A percentile compares a stretch with the other conserved stretches of the same genome.
phyloP scores from a whole-genome alignment of 2,797 vertebrate genomes.

The Dendrocincla tyrannina region DNA sequence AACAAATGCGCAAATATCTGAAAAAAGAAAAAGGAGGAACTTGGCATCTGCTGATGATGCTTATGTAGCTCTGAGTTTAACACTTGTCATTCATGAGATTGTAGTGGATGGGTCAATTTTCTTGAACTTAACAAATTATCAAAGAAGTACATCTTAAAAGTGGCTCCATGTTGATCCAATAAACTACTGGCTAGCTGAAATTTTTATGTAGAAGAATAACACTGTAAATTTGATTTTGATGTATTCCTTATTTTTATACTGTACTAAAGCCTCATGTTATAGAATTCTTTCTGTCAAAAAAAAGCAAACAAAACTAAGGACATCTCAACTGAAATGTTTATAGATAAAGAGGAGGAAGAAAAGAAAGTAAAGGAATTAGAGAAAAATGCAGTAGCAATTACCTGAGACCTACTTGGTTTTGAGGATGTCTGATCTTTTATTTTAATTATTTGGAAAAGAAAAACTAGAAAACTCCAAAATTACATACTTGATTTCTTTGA shows the following conservation, averaged over 20 bases:
- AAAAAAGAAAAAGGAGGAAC: neutral
- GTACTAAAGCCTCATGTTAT: slow-evolving; percentile 54
- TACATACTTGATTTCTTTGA: neutral
- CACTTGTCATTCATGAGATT: neutral
- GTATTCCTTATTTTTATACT: slow-evolving; percentile 35
- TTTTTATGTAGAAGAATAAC: slow-evolving; percentile 1
- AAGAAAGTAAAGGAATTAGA: slow-evolving; percentile 69
- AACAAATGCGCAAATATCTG: neutral
- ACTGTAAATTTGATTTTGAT: slow-evolving; percentile 70
- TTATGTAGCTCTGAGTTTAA: neutral
- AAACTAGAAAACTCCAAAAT: neutral
- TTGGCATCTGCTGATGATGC: neutral
- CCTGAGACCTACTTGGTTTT: slow-evolving; percentile 61
- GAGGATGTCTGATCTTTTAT: neutral
- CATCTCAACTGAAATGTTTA: slow-evolving; percentile 61
- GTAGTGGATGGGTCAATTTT: neutral
- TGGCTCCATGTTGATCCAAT: slow-evolving; percentile 1
- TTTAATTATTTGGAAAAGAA: neutral
- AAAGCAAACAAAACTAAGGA: slow-evolving; percentile 12
- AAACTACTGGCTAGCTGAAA: neutral
- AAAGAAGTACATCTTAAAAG: neutral
- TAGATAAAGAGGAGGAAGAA: slow-evolving; percentile 73
- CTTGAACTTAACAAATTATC: neutral
- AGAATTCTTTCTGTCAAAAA: neutral
- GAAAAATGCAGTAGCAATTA: slow-evolving; percentile 43